phyloP scores from a whole-genome alignment of 2,113 vertebrate species.

The Melospiza georgiana region DNA sequence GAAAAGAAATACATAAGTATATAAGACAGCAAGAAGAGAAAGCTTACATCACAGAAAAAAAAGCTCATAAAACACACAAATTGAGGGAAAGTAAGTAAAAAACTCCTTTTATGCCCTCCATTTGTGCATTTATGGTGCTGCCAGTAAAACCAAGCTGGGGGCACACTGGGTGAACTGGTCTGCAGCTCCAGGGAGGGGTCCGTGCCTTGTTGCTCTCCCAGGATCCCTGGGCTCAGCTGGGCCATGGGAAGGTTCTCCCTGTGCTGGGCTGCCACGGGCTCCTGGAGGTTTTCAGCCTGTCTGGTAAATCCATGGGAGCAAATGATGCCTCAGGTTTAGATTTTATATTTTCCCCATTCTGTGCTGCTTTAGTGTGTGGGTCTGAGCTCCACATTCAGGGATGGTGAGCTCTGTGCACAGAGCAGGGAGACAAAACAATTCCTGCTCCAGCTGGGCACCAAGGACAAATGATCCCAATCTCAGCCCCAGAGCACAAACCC shows the following conservation, averaged over 20 bases:
- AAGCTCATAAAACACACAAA: not conserved
- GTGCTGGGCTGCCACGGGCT: not conserved
- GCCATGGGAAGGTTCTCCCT: not conserved
- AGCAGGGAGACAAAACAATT: no score
- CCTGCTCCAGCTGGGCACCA: no score
- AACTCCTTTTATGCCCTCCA: not conserved
- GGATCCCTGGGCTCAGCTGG: not conserved
- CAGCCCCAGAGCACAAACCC: no score
- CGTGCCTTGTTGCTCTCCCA: rapidly evolving
- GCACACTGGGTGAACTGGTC: not conserved
- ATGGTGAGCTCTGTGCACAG: not conserved
- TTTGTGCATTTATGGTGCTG: not conserved
- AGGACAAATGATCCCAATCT: no score
- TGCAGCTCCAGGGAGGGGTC: not conserved
- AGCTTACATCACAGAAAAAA: not conserved
- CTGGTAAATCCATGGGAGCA: not conserved
- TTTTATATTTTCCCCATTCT: not conserved
- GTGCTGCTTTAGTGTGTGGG: not conserved
- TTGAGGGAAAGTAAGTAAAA: constrained; percentile 62
- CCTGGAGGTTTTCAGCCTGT: not conserved
- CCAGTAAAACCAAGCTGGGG: not conserved
- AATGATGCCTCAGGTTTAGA: not conserved
- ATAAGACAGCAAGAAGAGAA: not conserved
- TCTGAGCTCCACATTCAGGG: not conserved
- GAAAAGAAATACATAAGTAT: not conserved